A percentile compares a stretch with the other conserved stretches of the same genome.
Evolutionary conservation across 2,113 vertebrate genomes (phyloP).

Genomic region (Crotophaga sulcirostris): DNA sequence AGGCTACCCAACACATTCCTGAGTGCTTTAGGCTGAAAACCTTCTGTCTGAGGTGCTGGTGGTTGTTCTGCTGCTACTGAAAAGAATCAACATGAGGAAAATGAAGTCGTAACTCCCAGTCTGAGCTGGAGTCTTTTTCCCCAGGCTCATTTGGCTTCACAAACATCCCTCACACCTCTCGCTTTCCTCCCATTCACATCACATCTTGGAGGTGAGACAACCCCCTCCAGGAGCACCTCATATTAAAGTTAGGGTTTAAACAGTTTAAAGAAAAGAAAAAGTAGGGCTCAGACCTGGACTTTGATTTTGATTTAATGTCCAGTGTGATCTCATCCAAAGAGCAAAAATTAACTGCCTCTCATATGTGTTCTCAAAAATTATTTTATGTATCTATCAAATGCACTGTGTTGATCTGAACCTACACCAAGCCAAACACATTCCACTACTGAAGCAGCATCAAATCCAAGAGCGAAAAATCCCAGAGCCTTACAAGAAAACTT

Average conservation of each 20-base stretch:
- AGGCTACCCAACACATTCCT: neutral
- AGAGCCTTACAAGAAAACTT: neutral
- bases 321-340: neutral
- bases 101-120: neutral
- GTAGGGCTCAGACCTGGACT: neutral
- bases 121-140: neutral
- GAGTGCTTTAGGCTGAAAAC: neutral
- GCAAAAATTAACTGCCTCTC: neutral
- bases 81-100: neutral
- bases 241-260: neutral
- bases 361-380: neutral
- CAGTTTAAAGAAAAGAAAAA: neutral
- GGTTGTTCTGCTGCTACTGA: neutral
- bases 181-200: neutral
- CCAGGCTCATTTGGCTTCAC: neutral
- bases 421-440: neutral
- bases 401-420: neutral
- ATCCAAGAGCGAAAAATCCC: constrained; percentile 21
- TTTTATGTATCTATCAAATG: neutral
- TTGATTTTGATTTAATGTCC: neutral
- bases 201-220: neutral
- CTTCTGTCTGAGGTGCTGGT: neutral
- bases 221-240: neutral
- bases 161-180: neutral
- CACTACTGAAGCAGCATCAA: neutral